phyloP scores from a whole-genome alignment of 2,113 vertebrate genomes.

The Thermophis baileyi region DNA sequence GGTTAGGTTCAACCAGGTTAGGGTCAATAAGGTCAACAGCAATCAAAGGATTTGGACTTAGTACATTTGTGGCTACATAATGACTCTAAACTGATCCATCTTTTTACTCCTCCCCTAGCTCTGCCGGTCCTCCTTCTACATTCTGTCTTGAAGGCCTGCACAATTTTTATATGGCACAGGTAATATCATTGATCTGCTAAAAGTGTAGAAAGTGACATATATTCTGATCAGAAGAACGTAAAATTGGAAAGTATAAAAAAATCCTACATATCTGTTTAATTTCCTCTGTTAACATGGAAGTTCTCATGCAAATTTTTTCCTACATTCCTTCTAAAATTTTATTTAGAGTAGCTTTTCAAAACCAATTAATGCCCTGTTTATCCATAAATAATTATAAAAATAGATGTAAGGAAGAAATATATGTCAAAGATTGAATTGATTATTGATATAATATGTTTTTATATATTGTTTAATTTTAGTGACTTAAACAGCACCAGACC shows the following conservation, averaged over 20 bases:
- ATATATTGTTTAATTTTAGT: no score
- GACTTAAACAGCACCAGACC: no score
- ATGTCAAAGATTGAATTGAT: no score
- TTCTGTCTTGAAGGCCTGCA: neutral
- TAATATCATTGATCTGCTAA: neutral
- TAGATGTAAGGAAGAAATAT: neutral
- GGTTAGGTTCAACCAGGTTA: no score
- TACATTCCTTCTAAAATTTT: neutral
- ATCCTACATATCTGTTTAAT: neutral
- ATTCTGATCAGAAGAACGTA: neutral
- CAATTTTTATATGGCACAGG: slow-evolving; percentile 2
- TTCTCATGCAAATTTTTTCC: neutral
- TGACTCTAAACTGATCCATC: no score
- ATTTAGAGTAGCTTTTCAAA: neutral
- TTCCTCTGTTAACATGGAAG: neutral
- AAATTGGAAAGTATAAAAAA: neutral
- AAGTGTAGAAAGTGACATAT: neutral
- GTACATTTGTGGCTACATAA: no score
- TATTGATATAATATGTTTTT: no score
- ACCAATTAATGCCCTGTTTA: neutral
- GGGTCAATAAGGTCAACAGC: no score
- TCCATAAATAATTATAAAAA: neutral
- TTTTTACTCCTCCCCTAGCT: no score
- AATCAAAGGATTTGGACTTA: no score
- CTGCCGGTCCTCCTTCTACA: no score